phyloP scores from a whole-genome alignment of 2,797 vertebrate genomes.

The Phoxinus dragarum region DNA sequence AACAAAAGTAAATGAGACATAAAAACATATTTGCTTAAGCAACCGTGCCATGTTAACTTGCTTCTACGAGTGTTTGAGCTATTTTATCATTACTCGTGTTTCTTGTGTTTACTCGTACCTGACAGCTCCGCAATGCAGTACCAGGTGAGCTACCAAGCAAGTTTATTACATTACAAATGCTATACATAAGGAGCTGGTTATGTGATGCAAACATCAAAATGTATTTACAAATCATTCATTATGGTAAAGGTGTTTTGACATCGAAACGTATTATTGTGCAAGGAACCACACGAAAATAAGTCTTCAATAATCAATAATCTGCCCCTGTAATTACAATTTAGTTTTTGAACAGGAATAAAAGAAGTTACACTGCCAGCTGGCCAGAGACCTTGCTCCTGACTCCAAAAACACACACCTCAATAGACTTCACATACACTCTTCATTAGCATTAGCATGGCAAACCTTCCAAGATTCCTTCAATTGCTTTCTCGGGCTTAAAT shows the following conservation, averaged over 20 bases:
- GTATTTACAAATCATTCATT: not conserved
- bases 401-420: constrained; percentile 51
- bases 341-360: not conserved
- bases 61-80: not conserved
- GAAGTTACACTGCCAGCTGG: constrained; percentile 69
- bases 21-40: not conserved
- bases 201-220: not conserved
- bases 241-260: not conserved
- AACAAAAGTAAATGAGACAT: not conserved
- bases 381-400: constrained; percentile 44
- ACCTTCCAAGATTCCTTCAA: constrained; percentile 38
- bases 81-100: not conserved
- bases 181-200: not conserved
- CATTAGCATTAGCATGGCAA: constrained; percentile 55
- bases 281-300: not conserved
- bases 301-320: not conserved
- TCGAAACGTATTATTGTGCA: not conserved
- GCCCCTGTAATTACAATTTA: not conserved
- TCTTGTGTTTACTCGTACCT: not conserved
- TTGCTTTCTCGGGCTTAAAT: not conserved
- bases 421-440: constrained; percentile 6
- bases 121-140: not conserved
- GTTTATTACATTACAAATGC: not conserved
- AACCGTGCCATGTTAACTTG: not conserved
- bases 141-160: not conserved